These are phyloP conservation scores for Clostera curtula DNA, from an alignment of 2,888 invertebrate species.

Conservation along the genomic window DNA sequence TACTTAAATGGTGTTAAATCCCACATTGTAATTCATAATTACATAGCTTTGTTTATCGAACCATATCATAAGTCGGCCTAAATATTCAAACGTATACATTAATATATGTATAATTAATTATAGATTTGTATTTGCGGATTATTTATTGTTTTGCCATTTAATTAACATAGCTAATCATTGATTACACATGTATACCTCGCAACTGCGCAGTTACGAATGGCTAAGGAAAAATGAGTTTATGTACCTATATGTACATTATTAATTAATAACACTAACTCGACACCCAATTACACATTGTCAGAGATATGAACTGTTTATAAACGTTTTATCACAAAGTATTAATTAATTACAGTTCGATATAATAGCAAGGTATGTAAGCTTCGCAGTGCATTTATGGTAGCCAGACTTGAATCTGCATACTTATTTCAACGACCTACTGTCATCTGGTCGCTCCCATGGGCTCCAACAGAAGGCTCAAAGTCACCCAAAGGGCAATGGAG, in stretches of 20 bases:
- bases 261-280: slow-evolving; percentile 16
- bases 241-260: too few relatives aligned
- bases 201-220: slow-evolving; percentile 31
- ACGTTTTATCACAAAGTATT: slow-evolving; percentile 6
- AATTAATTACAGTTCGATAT: too few relatives aligned
- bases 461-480: too few relatives aligned
- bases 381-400: too few relatives aligned
- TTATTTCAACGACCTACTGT: too few relatives aligned
- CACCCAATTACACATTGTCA: slow-evolving; percentile 14
- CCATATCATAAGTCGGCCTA: neutral
- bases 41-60: too few relatives aligned
- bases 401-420: too few relatives aligned
- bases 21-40: too few relatives aligned
- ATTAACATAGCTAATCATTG: slow-evolving; percentile 35
- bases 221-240: slow-evolving; percentile 26
- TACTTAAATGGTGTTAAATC: too few relatives aligned
- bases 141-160: slow-evolving; percentile 30
- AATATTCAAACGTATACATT: slow-evolving; percentile 11
- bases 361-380: too few relatives aligned
- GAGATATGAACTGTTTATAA: slow-evolving; percentile 12
- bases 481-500: too few relatives aligned
- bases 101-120: slow-evolving; percentile 22
- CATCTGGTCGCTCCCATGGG: too few relatives aligned
- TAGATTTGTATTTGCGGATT: slow-evolving; percentile 22
- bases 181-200: slow-evolving; percentile 13